Percentiles rank a stretch among this genome's conserved stretches.
phyloP scores from a whole-genome alignment of 2,113 vertebrate genomes.

The Oryzias javanicus region DNA sequence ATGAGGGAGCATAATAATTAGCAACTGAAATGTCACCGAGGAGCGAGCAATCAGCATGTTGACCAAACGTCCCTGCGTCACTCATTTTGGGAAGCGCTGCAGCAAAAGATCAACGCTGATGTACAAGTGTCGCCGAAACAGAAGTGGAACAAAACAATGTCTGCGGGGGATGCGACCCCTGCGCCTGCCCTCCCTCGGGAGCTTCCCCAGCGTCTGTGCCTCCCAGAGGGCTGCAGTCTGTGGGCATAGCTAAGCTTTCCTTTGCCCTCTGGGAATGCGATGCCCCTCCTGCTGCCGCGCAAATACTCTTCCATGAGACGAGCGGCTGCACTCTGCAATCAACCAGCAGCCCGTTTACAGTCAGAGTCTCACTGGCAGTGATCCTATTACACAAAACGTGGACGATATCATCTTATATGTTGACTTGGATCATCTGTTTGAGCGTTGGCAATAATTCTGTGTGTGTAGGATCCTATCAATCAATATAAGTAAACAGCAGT shows the following conservation, averaged over 20 bases:
- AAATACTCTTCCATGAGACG: conserved; percentile 30
- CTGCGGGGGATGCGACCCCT: conserved; percentile 36
- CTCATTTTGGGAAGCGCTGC: conserved; percentile 21
- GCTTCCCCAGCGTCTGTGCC: conserved; percentile 26
- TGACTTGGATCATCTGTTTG: conserved; percentile 26
- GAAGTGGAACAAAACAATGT: conserved; percentile 32
- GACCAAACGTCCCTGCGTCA: conserved; percentile 35
- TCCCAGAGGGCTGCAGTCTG: conserved; percentile 45
- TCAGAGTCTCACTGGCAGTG: conserved; percentile 11
- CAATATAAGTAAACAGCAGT: conserved; percentile 46
- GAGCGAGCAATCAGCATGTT: conserved; percentile 49
- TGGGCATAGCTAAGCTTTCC: conserved; percentile 39
- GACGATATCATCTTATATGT: conserved; percentile 24
- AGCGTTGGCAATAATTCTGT: conserved; percentile 7
- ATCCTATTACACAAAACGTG: conserved; percentile 34
- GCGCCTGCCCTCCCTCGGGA: conserved; percentile 23
- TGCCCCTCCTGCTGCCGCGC: conserved; percentile 46
- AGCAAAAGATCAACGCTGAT: background rate
- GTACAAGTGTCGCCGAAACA: conserved; percentile 17
- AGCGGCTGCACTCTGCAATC: conserved; percentile 33
- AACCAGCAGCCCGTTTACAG: conserved; percentile 36
- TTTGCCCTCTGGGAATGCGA: conserved; percentile 26
- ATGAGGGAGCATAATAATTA: conserved; percentile 68
- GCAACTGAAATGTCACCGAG: conserved; percentile 65
- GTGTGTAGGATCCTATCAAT: conserved; percentile 26